Conservation (phyloP, 2,888 invertebrate genomes). For the Heliconius ismenius region DNA sequence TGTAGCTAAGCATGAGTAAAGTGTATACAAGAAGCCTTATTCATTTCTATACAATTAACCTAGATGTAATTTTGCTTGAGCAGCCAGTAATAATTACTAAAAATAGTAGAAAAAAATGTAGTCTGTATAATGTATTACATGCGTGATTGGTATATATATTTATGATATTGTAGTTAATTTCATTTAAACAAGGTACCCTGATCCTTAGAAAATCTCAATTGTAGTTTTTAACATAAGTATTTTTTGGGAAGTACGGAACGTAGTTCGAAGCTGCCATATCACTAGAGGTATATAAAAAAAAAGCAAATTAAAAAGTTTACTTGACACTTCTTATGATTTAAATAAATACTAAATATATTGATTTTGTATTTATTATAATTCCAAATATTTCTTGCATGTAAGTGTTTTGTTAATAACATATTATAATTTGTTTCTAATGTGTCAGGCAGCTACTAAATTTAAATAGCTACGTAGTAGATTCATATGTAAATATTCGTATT, state of each 20-base stretch:
- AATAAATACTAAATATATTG: background rate
- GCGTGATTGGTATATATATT: background rate
- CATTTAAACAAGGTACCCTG: background rate
- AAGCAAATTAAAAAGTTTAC: background rate
- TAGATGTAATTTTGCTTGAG: background rate
- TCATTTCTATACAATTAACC: background rate
- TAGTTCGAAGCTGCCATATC: conserved; percentile 48
- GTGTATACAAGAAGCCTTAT: background rate
- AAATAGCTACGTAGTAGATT: background rate
- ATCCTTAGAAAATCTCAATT: background rate
- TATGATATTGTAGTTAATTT: background rate
- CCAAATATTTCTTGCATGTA: conserved; percentile 7
- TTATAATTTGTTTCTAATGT: background rate
- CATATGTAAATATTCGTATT: background rate
- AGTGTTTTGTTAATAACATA: background rate
- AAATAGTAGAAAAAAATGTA: background rate
- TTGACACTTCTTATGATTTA: background rate
- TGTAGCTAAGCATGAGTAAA: background rate
- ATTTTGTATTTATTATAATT: conserved; percentile 3
- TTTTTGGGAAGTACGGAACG: conserved; percentile 24
- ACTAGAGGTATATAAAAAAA: conserved; percentile 23
- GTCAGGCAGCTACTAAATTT: background rate
- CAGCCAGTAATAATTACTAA: background rate
- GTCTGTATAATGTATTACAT: background rate
- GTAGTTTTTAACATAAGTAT: background rate